These are phyloP conservation scores for Mellilla xanthometata DNA, from an alignment of 2,888 invertebrate species.

Conservation along the genomic window DNA sequence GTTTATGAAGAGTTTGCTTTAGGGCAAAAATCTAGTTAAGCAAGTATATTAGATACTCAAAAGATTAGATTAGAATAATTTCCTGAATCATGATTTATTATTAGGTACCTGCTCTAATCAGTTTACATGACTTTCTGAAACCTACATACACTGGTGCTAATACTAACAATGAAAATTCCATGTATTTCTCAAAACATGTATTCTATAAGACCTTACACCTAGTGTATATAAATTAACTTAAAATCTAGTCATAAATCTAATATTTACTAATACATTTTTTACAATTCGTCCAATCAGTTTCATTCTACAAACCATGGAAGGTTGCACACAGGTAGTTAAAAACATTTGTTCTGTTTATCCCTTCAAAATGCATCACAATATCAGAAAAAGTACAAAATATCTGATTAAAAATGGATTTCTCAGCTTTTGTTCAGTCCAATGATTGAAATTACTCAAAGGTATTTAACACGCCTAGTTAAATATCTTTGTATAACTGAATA, in stretches of 20 bases:
- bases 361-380: too few relatives aligned
- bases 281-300: conserved; percentile 22
- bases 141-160: conserved; percentile 1
- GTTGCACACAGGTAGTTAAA: conserved; percentile 2
- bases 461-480: too few relatives aligned
- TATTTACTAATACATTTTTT: conserved; percentile 33
- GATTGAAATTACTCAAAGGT: too few relatives aligned
- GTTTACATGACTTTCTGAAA: neutral
- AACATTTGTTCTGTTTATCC: too few relatives aligned
- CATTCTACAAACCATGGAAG: conserved; percentile 16
- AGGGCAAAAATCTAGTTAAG: conserved; percentile 58
- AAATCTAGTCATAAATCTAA: conserved; percentile 46
- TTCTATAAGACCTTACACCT: conserved; percentile 50
- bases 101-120: too few relatives aligned
- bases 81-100: too few relatives aligned
- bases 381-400: too few relatives aligned
- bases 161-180: conserved; percentile 9
- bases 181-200: conserved; percentile 41
- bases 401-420: too few relatives aligned
- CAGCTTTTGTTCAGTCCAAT: too few relatives aligned
- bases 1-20: conserved; percentile 87
- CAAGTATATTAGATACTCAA: neutral
- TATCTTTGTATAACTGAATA: too few relatives aligned
- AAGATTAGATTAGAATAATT: too few relatives aligned
- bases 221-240: conserved; percentile 55